Base-by-base conservation (phyloP, 2,113 vertebrate species). In the Paradoxurus hermaphroditus region DNA sequence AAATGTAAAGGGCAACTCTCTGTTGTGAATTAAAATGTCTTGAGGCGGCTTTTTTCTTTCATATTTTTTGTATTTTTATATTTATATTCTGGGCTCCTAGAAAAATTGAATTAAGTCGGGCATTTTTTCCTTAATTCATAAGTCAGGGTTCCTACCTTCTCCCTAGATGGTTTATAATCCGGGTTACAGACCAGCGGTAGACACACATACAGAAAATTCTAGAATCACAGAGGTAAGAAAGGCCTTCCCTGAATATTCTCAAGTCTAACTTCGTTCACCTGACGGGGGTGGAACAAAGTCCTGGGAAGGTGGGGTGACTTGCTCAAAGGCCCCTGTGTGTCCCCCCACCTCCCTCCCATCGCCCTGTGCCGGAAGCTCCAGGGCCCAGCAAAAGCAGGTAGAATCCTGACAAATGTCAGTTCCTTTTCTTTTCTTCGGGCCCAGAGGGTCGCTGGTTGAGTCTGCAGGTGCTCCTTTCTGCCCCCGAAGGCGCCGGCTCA, bases 301-400 rank as follows among this genome's bases (percentile, higher is more conserved):
- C 41, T 16, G 27, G 13, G 41, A 68, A 75, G 46, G 46, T 5
- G 12, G 21, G 18, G 6, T 6, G n/a, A 46, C 21, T 73, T 51
- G 75, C n/a, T 68, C 73, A 27, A 12, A 19, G 56, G n/a, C 14
- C 41, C 46, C 56, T 15, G 7, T 5, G 5, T 59, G 15, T 6
- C 13, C 25, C 23, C 1, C 29, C 7, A 11, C 18, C 18, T 5
- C 31, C 27, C n/a, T 19, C 19, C 10, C 5, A 10, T 13, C 8
- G 1, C 49, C 41, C 31, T 46, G 19, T 51, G 34, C 49, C 18
- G 1, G 59, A 85, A 92, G 68, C 14, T 31, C 75, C 46, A 77
- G 67, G 34, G 11, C 41, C 12, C 23, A n/a, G 46, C 0, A 2
- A 70, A 15, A 23, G 31, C 6, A 91, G 3, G 10, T 72, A 41